These are phyloP conservation scores for Cetoscarus ocellatus DNA, from an alignment of 2,797 vertebrate species.

Conservation along the genomic window DNA sequence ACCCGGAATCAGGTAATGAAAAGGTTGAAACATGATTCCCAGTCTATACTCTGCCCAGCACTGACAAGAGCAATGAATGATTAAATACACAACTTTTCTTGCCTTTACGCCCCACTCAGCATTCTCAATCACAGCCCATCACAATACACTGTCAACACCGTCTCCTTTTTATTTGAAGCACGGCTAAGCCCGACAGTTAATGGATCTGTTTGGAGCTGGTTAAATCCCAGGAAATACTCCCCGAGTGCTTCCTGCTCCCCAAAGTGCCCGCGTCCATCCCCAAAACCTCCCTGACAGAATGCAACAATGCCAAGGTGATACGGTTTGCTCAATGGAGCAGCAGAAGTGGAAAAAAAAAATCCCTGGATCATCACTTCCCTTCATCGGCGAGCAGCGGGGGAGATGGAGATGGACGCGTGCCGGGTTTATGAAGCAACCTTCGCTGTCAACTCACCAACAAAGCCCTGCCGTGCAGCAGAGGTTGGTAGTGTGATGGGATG, in stretches of 20 bases:
- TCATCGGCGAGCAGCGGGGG: constrained; percentile 66
- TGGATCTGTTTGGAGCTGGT: constrained; percentile 34
- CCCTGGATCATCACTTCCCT: constrained; percentile 78
- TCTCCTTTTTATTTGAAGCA: constrained; percentile 32
- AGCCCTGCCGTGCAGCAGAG: constrained; percentile 53
- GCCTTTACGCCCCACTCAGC: neutral
- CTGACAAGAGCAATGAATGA: constrained; percentile 3
- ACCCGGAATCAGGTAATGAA: too few relatives aligned
- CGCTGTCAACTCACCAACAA: constrained; percentile 71
- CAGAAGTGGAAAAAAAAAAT: constrained; percentile 41
- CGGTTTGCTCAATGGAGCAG: constrained; percentile 52
- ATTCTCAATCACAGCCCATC: constrained; percentile 27
- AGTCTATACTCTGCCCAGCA: too few relatives aligned
- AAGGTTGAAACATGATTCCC: too few relatives aligned
- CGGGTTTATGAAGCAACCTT: constrained; percentile 70
- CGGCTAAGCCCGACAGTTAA: constrained; percentile 12
- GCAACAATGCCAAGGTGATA: constrained; percentile 73
- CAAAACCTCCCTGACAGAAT: constrained; percentile 43
- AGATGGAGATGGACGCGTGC: constrained; percentile 60
- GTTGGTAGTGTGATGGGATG: constrained; percentile 60
- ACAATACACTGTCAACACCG: constrained; percentile 29
- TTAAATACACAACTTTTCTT: constrained; percentile 20
- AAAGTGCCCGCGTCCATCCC: constrained; percentile 17
- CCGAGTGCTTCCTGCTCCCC: constrained; percentile 1
- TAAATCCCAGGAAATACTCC: constrained; percentile 34